Percentiles rank a stretch among this genome's conserved stretches.
Conservation (phyloP, 2,113 vertebrate genomes). For the Caranx melampygus region DNA sequence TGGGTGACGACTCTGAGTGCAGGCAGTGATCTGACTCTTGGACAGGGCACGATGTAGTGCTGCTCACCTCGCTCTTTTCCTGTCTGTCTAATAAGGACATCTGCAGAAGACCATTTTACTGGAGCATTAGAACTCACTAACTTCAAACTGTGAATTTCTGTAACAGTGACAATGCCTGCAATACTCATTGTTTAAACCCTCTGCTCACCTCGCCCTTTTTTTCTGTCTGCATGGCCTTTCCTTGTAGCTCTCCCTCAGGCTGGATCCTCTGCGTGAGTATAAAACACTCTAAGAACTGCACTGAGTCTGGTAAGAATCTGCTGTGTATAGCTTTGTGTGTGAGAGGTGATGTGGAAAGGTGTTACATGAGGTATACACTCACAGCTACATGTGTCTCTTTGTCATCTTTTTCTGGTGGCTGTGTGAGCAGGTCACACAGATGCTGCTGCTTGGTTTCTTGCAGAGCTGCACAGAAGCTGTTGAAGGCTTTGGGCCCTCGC, state of each 20-base stretch:
- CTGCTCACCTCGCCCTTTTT: constrained; percentile 46
- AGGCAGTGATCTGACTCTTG: constrained; percentile 24
- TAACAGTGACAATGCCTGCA: neutral
- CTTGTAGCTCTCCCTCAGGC: constrained; percentile 47
- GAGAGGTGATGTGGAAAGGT: neutral
- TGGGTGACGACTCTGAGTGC: constrained; percentile 32
- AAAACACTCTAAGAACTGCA: constrained; percentile 22
- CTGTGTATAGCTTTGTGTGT: neutral
- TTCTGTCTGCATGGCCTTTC: constrained; percentile 32
- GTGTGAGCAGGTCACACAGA: constrained; percentile 81
- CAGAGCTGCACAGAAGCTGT: constrained; percentile 90
- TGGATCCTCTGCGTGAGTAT: constrained; percentile 41
- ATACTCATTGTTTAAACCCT: neutral
- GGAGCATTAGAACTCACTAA: constrained; percentile 3
- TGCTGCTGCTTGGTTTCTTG: constrained; percentile 91
- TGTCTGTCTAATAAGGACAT: constrained; percentile 22
- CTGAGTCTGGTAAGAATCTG: constrained; percentile 5
- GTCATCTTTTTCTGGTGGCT: constrained; percentile 55
- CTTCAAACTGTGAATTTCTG: neutral
- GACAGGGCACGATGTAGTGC: constrained; percentile 33
- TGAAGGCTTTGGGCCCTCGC: constrained; percentile 91
- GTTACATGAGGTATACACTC: constrained; percentile 22
- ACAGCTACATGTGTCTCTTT: constrained; percentile 64
- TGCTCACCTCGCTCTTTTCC: constrained; percentile 48
- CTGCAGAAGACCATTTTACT: constrained; percentile 33